Conservation (phyloP, 2,888 invertebrate species). For the Eumerus sabulonum region DNA sequence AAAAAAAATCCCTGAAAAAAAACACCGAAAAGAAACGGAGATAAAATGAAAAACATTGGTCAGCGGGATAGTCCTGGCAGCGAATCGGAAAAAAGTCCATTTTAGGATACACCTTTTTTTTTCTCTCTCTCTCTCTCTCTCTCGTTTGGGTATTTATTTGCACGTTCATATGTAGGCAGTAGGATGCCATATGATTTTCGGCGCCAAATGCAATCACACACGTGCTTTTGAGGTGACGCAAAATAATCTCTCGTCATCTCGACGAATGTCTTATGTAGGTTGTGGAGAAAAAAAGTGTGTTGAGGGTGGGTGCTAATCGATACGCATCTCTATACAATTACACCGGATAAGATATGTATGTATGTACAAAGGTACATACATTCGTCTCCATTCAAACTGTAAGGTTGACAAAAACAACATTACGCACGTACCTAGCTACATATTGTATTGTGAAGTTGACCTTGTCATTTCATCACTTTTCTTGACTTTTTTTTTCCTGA, state of each 20-base stretch:
- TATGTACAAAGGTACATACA: no score
- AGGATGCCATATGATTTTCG: conserved; percentile 22
- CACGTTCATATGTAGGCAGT: not conserved
- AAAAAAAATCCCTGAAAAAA: not conserved
- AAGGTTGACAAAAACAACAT: conserved; percentile 7
- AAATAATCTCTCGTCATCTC: not conserved
- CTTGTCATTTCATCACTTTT: no score
- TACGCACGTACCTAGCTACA: no score
- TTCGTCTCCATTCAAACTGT: not conserved
- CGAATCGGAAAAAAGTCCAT: conserved; percentile 41
- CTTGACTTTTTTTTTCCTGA: no score
- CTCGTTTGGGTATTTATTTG: not conserved
- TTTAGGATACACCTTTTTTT: not conserved
- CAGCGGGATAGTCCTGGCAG: conserved; percentile 18
- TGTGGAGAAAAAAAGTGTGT: no score
- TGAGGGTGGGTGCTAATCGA: no score
- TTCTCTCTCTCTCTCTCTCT: conserved; percentile 1
- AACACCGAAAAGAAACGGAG: not conserved
- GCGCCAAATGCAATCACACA: conserved; percentile 46
- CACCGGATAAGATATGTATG: no score
- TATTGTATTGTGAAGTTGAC: no score
- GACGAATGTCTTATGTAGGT: no score
- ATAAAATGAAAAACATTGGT: conserved; percentile 40
- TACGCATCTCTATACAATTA: no score
- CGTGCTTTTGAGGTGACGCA: conserved; percentile 16